Evolutionary conservation across 2,797 vertebrate species (phyloP).

Genomic region (Pterois miles): DNA sequence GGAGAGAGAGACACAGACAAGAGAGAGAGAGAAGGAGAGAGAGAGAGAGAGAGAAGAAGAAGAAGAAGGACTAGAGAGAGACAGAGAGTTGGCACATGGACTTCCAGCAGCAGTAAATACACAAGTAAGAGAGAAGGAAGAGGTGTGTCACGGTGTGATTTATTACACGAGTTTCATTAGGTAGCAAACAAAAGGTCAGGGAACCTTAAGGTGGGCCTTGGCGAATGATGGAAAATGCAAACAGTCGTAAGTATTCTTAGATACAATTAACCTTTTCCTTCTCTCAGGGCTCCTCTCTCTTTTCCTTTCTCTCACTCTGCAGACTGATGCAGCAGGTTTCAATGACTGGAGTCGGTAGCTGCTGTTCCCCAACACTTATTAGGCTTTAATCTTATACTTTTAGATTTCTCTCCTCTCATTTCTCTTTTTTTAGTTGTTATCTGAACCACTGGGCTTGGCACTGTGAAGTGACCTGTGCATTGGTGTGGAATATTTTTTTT

Average conservation of each 20-base stretch:
- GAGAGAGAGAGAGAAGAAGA: slow-evolving; percentile 4
- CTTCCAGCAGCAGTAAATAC: slow-evolving; percentile 61
- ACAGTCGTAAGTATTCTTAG: slow-evolving; percentile 79
- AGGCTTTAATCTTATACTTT: slow-evolving; percentile 29
- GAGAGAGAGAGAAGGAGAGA: neutral
- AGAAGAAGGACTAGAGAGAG: slow-evolving; percentile 37
- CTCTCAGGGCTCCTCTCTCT: slow-evolving; percentile 31
- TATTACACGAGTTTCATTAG: slow-evolving; percentile 78
- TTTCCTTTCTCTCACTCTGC: slow-evolving; percentile 33
- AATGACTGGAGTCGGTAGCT: slow-evolving; percentile 17
- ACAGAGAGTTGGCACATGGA: slow-evolving; percentile 57
- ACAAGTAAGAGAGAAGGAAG: slow-evolving; percentile 47
- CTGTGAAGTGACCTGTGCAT: slow-evolving; percentile 28
- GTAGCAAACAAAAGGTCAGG: slow-evolving; percentile 80
- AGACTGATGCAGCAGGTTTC: slow-evolving; percentile 24
- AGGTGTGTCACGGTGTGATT: slow-evolving; percentile 67
- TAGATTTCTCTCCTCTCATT: neutral
- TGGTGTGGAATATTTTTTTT: slow-evolving; percentile 22
- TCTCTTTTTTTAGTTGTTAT: neutral
- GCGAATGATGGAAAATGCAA: slow-evolving; percentile 77
- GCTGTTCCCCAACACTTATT: slow-evolving; percentile 48
- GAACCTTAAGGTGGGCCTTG: slow-evolving; percentile 67
- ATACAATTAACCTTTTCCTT: slow-evolving; percentile 83
- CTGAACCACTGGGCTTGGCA: neutral
- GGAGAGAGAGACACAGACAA: slow-evolving; percentile 18